These are phyloP conservation scores for Agrypnus murinus DNA, from an alignment of 2,888 invertebrate genomes.

Conservation along the genomic window DNA sequence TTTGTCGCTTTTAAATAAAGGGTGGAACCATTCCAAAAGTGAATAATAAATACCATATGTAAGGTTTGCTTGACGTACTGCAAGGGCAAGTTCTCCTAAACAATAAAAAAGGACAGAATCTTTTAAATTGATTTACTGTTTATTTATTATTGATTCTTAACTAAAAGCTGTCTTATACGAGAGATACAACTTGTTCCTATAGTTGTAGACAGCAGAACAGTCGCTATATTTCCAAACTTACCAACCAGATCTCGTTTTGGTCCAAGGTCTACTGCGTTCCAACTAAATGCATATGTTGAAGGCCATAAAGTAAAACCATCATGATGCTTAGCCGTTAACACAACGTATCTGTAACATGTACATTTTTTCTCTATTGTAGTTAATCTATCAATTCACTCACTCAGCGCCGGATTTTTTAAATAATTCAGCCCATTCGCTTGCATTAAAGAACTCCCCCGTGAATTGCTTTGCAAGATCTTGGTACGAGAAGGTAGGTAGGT, in stretches of 20 bases:
- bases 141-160: too few relatives aligned
- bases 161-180: too few relatives aligned
- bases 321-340: conserved; percentile 90
- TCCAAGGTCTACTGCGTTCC: conserved; percentile 88
- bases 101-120: conserved; percentile 50
- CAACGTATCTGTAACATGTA: conserved; percentile 82
- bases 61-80: conserved; percentile 78
- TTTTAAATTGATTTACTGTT: too few relatives aligned
- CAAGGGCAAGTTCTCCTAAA: conserved; percentile 80
- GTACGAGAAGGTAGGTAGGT: conserved; percentile 89
- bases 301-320: conserved; percentile 90
- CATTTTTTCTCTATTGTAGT: too few relatives aligned
- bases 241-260: conserved; percentile 86
- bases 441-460: conserved; percentile 91
- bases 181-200: too few relatives aligned
- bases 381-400: too few relatives aligned
- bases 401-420: conserved; percentile 91
- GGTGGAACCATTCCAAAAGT: conserved; percentile 91
- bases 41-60: conserved; percentile 91
- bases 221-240: too few relatives aligned
- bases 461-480: conserved; percentile 94
- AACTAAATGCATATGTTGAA: conserved; percentile 85
- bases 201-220: too few relatives aligned
- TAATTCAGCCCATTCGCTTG: conserved; percentile 88
- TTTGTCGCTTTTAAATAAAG: conserved; percentile 84